Evolutionary conservation across 2,113 vertebrate species (phyloP).

Genomic region (Sebastes fasciatus): DNA sequence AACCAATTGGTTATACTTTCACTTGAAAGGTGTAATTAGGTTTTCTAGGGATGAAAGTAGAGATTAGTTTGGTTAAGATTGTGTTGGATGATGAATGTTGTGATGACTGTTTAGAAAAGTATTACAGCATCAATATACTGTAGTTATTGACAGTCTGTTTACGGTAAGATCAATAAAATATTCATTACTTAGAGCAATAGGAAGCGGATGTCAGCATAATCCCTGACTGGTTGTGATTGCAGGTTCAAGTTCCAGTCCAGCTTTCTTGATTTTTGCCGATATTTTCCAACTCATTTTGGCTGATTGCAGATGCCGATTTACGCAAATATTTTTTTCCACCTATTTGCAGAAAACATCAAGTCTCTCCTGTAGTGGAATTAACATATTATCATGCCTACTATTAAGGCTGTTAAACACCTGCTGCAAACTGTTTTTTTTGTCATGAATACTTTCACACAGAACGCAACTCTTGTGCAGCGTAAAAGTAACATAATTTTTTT

Average conservation of each 20-base stretch:
- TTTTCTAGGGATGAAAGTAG: not conserved
- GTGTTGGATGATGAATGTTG: not conserved
- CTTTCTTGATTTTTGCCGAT: not conserved
- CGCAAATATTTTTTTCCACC: no score
- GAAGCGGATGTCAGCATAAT: not conserved
- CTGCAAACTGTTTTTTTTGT: no score
- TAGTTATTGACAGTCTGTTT: not conserved
- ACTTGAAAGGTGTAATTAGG: not conserved
- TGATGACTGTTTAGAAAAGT: not conserved
- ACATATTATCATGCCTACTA: no score
- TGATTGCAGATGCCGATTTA: no score
- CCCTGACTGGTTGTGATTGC: not conserved
- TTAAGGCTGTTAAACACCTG: no score
- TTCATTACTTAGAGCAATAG: not conserved
- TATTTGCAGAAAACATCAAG: no score
- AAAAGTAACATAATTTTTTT: no score
- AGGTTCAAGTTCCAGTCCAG: not conserved
- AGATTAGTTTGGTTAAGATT: not conserved
- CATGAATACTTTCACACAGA: no score
- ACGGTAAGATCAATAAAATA: constrained; percentile 17
- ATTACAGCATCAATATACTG: not conserved
- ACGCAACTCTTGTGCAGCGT: no score
- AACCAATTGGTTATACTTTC: not conserved
- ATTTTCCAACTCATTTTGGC: no score
- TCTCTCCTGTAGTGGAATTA: no score